These are phyloP conservation scores for Mixornis gularis DNA, from an alignment of 2,113 vertebrate genomes.

Conservation along the genomic window DNA sequence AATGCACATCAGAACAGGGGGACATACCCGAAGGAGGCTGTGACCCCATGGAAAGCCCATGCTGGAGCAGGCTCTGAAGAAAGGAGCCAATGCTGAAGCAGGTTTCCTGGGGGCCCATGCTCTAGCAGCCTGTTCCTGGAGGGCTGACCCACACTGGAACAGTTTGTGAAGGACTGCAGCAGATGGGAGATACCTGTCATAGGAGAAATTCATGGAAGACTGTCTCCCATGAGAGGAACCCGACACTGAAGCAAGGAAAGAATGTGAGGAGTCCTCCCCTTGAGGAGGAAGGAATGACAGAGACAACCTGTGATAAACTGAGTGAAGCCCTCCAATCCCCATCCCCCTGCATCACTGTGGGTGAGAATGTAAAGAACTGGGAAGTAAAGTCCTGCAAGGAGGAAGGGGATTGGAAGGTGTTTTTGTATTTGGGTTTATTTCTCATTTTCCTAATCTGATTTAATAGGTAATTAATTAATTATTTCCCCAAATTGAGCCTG, in stretches of 20 bases:
- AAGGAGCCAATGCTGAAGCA: background rate
- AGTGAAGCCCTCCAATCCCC: background rate
- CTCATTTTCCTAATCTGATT: background rate
- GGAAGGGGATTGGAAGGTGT: background rate
- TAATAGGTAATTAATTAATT: background rate
- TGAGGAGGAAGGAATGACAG: background rate
- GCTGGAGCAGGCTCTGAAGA: background rate
- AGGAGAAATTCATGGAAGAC: background rate
- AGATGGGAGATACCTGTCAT: background rate
- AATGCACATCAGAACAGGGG: accelerated
- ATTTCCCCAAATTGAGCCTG: background rate
- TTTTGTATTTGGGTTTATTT: background rate
- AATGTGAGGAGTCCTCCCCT: background rate
- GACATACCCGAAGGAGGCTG: background rate
- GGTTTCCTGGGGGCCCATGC: background rate
- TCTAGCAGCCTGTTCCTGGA: background rate
- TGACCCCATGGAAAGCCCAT: background rate
- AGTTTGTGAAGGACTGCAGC: background rate
- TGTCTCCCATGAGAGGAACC: background rate
- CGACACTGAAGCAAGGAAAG: background rate
- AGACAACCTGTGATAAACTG: background rate
- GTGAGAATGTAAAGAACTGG: background rate
- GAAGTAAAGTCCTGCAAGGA: background rate
- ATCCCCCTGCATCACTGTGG: too few relatives aligned
- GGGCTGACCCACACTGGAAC: background rate